phyloP scores from a whole-genome alignment of 2,888 invertebrate species.

The Nephrotoma guestfalica region DNA sequence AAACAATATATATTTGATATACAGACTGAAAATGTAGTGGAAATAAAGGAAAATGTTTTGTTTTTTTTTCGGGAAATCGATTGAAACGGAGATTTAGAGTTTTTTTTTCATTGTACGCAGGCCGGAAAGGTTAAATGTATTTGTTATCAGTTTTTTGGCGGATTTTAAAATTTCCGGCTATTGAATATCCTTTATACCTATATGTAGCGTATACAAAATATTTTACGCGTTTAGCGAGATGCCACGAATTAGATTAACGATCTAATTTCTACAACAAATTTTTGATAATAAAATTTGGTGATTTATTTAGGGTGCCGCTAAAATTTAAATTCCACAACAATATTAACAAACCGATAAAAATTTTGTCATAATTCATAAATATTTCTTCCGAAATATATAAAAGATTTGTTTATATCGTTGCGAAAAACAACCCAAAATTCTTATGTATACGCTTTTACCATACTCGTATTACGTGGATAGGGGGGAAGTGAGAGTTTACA shows the following conservation, averaged over 20 bases:
- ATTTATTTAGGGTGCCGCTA: background rate
- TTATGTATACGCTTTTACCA: background rate
- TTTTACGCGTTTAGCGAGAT: background rate
- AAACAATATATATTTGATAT: background rate
- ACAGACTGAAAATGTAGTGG: background rate
- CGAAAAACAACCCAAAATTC: background rate
- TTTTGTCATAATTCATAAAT: background rate
- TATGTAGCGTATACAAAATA: background rate
- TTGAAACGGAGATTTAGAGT: background rate
- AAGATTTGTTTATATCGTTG: background rate
- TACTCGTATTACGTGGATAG: background rate
- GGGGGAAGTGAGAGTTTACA: too few relatives aligned
- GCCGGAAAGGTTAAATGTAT: background rate
- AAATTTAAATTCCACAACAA: background rate
- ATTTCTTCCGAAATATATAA: background rate
- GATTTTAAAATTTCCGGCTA: background rate
- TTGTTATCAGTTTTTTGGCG: background rate
- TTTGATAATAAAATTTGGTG: background rate
- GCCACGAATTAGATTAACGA: background rate
- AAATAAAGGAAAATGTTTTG: background rate
- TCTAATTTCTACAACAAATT: background rate
- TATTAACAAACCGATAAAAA: background rate
- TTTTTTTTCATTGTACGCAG: background rate
- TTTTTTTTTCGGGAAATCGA: background rate
- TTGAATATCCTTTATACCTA: background rate